Percentiles rank a stretch among this genome's conserved stretches.
phyloP scores from a whole-genome alignment of 2,113 vertebrate species.

The Rhegmatorhina hoffmannsi region DNA sequence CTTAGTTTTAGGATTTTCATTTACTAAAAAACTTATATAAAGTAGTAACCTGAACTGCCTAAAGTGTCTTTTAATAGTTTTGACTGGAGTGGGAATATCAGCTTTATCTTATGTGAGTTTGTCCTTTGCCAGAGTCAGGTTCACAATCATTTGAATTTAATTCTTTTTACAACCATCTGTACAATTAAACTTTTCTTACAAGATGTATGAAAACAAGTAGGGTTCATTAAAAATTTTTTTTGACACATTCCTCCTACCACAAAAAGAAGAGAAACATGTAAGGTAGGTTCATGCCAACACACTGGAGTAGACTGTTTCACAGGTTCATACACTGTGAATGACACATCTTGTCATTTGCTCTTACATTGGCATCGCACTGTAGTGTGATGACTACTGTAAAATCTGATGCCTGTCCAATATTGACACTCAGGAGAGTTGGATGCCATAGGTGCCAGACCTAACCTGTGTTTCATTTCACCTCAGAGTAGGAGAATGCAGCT shows the following conservation, averaged over 20 bases:
- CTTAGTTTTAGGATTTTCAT: background rate
- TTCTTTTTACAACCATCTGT: background rate
- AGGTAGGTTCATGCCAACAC: background rate
- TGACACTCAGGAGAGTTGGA: background rate
- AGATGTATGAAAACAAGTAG: background rate
- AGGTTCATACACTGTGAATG: background rate
- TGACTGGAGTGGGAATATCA: background rate
- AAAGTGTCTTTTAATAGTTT: background rate
- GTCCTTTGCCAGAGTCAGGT: background rate
- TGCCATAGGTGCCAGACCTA: background rate
- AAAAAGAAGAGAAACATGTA: background rate
- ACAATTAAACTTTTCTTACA: background rate
- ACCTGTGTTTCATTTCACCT: background rate
- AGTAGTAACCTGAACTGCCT: background rate
- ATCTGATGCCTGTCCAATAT: background rate
- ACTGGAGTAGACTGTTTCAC: background rate
- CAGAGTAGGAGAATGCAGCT: background rate
- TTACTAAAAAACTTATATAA: background rate
- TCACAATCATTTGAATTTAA: background rate
- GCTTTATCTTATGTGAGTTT: background rate
- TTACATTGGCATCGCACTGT: background rate
- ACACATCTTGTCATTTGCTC: background rate
- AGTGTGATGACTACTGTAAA: background rate
- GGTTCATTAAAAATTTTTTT: background rate
- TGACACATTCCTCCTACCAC: background rate